Conservation (phyloP, 2,113 vertebrate species). For the Alligator mississippiensis region DNA sequence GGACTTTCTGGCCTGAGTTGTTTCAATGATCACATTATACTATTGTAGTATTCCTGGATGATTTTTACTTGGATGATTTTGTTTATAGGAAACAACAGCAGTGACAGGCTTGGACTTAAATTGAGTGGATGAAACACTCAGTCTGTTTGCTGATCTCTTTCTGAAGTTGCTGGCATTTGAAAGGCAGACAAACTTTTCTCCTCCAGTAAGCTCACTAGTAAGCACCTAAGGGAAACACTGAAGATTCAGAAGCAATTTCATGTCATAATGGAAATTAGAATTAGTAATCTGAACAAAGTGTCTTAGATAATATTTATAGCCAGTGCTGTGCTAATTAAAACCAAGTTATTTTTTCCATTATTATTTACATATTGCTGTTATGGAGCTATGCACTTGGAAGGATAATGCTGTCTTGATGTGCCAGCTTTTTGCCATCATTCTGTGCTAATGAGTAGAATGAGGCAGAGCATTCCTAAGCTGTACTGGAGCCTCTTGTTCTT, state of each 20-base stretch:
- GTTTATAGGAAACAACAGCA: neutral
- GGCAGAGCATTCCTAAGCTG: conserved; percentile 33
- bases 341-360: conserved; percentile 9
- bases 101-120: neutral
- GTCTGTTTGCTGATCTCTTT: neutral
- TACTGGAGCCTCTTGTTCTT: conserved; percentile 41
- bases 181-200: neutral
- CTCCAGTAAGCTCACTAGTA: neutral
- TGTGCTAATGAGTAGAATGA: conserved; percentile 42
- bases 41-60: neutral
- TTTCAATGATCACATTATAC: neutral
- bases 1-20: neutral
- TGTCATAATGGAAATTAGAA: neutral
- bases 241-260: conserved; percentile 14
- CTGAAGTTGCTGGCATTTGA: neutral
- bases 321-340: conserved; percentile 21
- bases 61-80: fast-evolving
- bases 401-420: conserved; percentile 23
- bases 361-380: conserved; percentile 25
- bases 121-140: neutral
- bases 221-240: neutral
- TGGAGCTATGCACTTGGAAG: conserved; percentile 16
- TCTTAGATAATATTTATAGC: conserved; percentile 26
- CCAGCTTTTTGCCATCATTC: neutral
- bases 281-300: neutral